These are phyloP conservation scores for Noctilio leporinus DNA, from an alignment of 2,113 vertebrate genomes.

Conservation along the genomic window DNA sequence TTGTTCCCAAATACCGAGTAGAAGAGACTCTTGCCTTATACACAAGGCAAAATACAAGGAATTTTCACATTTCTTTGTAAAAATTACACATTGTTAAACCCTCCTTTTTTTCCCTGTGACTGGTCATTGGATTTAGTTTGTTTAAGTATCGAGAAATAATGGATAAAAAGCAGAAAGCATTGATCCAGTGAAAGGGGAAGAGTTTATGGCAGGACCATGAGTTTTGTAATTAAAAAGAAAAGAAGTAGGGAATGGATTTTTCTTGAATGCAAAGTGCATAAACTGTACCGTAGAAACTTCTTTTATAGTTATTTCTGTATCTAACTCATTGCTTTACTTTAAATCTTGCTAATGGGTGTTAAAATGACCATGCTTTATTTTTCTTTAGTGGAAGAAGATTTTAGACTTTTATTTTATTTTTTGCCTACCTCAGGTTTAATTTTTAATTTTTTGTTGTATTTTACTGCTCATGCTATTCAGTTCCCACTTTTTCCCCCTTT, in stretches of 20 bases:
- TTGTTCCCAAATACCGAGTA: background rate
- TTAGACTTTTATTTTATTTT: background rate
- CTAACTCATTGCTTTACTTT: background rate
- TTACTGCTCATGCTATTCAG: no score
- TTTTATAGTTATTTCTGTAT: background rate
- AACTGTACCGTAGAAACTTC: background rate
- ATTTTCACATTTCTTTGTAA: background rate
- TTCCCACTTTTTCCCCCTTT: no score
- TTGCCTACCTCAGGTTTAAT: no score
- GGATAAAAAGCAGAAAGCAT: background rate
- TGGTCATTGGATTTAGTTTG: background rate
- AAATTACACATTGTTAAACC: background rate
- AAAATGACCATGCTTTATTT: background rate
- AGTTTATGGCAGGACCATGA: background rate
- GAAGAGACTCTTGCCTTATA: background rate
- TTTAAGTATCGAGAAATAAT: background rate
- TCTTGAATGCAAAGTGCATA: background rate
- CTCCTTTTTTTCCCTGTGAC: background rate
- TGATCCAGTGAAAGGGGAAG: background rate
- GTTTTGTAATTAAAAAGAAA: slow-evolving; percentile 25
- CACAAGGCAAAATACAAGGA: background rate
- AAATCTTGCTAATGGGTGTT: background rate
- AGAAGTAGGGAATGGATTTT: background rate
- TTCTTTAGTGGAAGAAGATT: background rate
- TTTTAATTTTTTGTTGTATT: no score